A percentile compares a stretch with the other conserved stretches of the same genome.
phyloP scores from a whole-genome alignment of 2,113 vertebrate genomes.

The Nanorana parkeri region DNA sequence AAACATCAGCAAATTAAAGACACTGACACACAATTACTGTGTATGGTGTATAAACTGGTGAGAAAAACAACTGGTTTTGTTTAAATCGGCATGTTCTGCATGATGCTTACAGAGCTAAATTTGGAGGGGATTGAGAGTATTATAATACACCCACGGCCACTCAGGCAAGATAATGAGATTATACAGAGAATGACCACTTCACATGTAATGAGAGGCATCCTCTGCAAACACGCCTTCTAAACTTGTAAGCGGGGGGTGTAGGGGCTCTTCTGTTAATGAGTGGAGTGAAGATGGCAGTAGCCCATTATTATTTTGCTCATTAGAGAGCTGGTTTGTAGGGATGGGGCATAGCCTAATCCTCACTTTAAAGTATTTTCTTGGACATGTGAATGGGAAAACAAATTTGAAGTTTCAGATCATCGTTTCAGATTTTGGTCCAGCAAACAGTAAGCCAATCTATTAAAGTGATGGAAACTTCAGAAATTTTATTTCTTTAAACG shows the following conservation, averaged over 20 bases:
- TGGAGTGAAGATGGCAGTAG: not conserved
- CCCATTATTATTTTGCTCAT: conserved; percentile 7
- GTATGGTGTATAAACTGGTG: not conserved
- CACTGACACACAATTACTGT: not conserved
- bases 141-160: conserved; percentile 41
- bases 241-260: not conserved
- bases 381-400: not conserved
- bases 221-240: conserved; percentile 5
- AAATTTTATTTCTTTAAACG: too few relatives aligned
- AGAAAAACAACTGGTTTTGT: conserved; percentile 8
- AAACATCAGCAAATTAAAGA: not conserved
- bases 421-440: too few relatives aligned
- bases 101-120: not conserved
- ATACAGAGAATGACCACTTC: conserved; percentile 30
- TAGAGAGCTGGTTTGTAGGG: not conserved
- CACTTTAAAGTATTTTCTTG: not conserved
- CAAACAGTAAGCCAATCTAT: not conserved
- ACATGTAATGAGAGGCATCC: conserved; percentile 31
- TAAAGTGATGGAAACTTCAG: not conserved
- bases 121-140: conserved; percentile 17
- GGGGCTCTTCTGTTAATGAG: conserved; percentile 16
- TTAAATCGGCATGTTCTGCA: conserved; percentile 31
- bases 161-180: conserved; percentile 53
- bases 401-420: too few relatives aligned
- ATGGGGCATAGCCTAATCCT: not conserved